phyloP scores from a whole-genome alignment of 2,797 vertebrate species.

The Jordanella pulchra region DNA sequence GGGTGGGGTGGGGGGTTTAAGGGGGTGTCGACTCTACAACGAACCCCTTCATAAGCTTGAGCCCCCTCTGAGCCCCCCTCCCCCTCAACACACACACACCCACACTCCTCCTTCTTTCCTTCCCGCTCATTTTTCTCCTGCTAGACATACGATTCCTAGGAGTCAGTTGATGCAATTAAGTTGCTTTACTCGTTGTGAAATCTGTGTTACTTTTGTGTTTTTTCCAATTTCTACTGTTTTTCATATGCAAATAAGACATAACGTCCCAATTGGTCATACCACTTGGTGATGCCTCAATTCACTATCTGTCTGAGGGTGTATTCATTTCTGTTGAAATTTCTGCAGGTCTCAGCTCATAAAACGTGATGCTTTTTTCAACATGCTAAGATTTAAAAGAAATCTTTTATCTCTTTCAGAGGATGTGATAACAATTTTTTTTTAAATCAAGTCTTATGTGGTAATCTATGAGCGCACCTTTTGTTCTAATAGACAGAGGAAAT shows the following conservation, averaged over 20 bases:
- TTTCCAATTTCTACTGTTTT: conserved; percentile 24
- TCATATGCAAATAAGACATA: conserved; percentile 42
- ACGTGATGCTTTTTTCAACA: conserved; percentile 12
- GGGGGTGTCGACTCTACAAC: conserved; percentile 59
- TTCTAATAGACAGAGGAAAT: no score
- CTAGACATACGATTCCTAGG: conserved; percentile 27
- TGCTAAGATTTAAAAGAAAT: conserved; percentile 8
- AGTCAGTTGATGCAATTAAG: conserved; percentile 23
- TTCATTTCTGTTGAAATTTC: conserved; percentile 37
- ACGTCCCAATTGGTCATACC: conserved; percentile 41
- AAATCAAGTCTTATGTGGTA: neutral
- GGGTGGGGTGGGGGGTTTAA: conserved; percentile 4
- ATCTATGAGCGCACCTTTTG: neutral
- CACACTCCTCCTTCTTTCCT: conserved; percentile 29
- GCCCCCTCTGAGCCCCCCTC: conserved; percentile 39
- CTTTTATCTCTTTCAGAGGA: neutral
- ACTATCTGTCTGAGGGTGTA: conserved; percentile 40
- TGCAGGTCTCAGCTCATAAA: conserved; percentile 14
- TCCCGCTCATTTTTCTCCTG: conserved; percentile 34
- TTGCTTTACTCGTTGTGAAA: neutral
- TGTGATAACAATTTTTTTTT: neutral
- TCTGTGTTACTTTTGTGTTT: conserved; percentile 15
- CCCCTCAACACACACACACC: no score
- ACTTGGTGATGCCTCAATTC: conserved; percentile 44
- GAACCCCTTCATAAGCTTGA: conserved; percentile 65